Evolutionary conservation across 92 coral and sea anemone species (phyloP).

Genomic region (Parazoanthus swiftii): DNA sequence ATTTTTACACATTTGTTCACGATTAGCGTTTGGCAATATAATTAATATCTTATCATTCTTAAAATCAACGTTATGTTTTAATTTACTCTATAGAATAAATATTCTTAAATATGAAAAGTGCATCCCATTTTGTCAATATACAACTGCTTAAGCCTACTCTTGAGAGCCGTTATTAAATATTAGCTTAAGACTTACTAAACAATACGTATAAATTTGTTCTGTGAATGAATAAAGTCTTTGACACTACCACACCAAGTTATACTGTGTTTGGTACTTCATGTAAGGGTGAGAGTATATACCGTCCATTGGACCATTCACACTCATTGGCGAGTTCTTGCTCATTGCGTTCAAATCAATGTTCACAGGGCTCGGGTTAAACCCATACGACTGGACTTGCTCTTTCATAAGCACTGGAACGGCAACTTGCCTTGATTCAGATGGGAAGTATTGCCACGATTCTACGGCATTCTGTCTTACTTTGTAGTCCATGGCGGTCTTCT

Average conservation of each 20-base stretch:
- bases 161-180: not conserved
- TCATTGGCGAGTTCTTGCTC: slow-evolving; percentile 49
- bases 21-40: not conserved
- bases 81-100: not conserved
- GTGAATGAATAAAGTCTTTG: slow-evolving; percentile 38
- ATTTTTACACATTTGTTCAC: not conserved
- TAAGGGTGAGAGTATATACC: slow-evolving; percentile 65
- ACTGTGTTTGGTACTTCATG: slow-evolving; percentile 59
- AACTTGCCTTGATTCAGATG: slow-evolving; percentile 92
- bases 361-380: slow-evolving; percentile 85
- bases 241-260: slow-evolving; percentile 79
- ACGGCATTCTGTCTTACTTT: slow-evolving; percentile 81
- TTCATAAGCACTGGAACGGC: slow-evolving; percentile 90
- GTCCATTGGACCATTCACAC: slow-evolving; percentile 81
- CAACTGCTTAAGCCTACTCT: not conserved
- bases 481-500: slow-evolving; percentile 86
- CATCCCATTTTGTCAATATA: not conserved
- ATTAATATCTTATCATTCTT: not conserved
- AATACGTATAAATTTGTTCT: slow-evolving; percentile 43
- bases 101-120: not conserved
- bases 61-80: not conserved
- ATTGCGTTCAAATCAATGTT: slow-evolving; percentile 72
- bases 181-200: slow-evolving; percentile 21
- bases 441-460: slow-evolving; percentile 92
- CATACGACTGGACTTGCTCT: slow-evolving; percentile 81